These are phyloP conservation scores for Zapornia atra DNA, from an alignment of 2,113 vertebrate species.

Conservation along the genomic window DNA sequence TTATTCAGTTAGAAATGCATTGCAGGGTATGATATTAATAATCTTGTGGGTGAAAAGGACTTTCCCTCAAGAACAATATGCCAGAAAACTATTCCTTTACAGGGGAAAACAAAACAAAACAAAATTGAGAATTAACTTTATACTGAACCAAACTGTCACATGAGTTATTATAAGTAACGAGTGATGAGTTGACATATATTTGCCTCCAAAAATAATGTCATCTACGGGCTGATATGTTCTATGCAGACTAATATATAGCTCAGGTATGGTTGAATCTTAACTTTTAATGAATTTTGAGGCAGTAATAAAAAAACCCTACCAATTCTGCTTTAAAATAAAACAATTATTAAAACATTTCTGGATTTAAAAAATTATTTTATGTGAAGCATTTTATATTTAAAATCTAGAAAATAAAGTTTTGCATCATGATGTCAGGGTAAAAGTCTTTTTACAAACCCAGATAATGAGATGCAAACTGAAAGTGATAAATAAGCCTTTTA, in stretches of 20 bases:
- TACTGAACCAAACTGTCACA: not conserved
- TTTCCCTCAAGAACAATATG: not conserved
- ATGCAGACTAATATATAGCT: not conserved
- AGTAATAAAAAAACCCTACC: not conserved
- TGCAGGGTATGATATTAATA: not conserved
- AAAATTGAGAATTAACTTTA: not conserved
- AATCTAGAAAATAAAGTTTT: not conserved
- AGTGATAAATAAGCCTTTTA: not conserved
- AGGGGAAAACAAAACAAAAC: no score
- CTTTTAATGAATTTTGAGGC: not conserved
- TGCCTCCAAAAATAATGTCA: not conserved
- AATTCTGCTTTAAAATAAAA: not conserved
- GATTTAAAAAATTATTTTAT: not conserved
- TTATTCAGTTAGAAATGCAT: not conserved
- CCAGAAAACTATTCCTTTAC: not conserved
- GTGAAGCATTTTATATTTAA: not conserved
- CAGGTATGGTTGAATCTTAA: no score
- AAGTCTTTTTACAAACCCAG: not conserved
- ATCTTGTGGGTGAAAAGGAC: not conserved
- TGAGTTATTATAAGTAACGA: not conserved
- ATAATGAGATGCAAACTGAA: not conserved
- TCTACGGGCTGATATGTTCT: not conserved
- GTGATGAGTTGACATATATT: not conserved
- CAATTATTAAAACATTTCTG: not conserved
- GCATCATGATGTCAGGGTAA: not conserved